Evolutionary conservation across 2,797 vertebrate genomes (phyloP).

Genomic region (Hemibagrus guttatus): DNA sequence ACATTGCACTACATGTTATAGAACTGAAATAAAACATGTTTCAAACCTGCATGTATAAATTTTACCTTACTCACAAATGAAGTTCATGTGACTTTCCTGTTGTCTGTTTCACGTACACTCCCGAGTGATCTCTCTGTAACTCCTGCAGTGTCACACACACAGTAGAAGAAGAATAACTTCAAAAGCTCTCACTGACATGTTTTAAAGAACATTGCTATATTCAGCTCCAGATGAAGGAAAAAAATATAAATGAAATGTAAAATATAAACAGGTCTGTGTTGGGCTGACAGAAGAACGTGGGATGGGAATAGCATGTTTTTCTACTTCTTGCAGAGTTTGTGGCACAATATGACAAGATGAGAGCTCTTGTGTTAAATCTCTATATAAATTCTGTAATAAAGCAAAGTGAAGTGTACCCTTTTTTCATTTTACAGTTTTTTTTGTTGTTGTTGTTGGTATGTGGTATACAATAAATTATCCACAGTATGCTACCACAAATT

Average conservation of each 20-base stretch:
- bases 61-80: background rate
- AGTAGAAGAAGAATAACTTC: conserved; percentile 72
- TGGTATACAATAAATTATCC: background rate
- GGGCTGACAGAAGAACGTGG: conserved; percentile 62
- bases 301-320: conserved; percentile 26
- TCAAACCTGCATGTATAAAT: background rate
- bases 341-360: background rate
- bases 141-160: conserved; percentile 75
- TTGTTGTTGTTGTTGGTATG: background rate
- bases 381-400: conserved; percentile 23
- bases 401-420: background rate
- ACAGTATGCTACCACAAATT: background rate
- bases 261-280: conserved; percentile 70
- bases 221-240: conserved; percentile 72
- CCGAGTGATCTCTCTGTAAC: conserved; percentile 70
- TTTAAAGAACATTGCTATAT: conserved; percentile 77
- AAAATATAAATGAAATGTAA: conserved; percentile 75
- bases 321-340: conserved; percentile 35
- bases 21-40: background rate
- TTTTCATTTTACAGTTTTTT: background rate
- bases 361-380: conserved; percentile 7
- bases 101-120: conserved; percentile 14
- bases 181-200: conserved; percentile 76
- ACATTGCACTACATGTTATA: too few relatives aligned
- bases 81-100: background rate